Percentiles rank a stretch among this genome's conserved stretches.
Conservation (phyloP, 2,113 vertebrate species). For the Oceanites oceanicus region DNA sequence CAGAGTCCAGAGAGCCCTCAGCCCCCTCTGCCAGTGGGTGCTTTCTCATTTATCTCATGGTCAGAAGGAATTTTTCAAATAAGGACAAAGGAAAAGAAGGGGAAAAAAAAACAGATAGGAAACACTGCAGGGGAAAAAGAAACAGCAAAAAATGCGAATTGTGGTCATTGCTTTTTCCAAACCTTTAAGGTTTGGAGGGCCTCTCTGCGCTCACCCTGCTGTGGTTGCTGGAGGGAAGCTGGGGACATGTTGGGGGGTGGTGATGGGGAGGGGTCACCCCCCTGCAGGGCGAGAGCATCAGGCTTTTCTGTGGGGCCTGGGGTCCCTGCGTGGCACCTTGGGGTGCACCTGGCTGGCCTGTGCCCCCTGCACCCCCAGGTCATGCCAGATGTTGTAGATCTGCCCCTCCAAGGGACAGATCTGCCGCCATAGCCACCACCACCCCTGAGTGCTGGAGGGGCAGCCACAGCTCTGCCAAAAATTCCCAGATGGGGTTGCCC, state of each 20-base stretch:
- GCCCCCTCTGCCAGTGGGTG: rapidly evolving
- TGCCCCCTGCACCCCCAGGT: neutral
- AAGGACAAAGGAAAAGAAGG: neutral
- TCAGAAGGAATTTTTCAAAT: neutral
- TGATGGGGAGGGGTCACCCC: neutral
- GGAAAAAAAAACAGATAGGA: neutral
- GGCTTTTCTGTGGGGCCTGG: neutral
- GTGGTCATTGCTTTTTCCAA: neutral
- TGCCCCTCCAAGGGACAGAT: neutral
- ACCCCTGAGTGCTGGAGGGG: neutral
- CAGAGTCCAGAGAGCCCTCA: neutral
- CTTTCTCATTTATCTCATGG: neutral
- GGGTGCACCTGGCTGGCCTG: neutral
- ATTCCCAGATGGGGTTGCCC: rapidly evolving
- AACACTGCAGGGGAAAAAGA: neutral
- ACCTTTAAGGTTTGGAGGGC: neutral
- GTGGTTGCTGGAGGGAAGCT: neutral
- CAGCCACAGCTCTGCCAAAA: neutral
- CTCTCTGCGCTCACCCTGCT: neutral
- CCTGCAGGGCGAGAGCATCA: rapidly evolving
- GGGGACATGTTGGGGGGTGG: neutral
- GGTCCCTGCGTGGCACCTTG: neutral
- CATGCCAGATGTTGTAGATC: neutral
- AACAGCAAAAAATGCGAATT: neutral
- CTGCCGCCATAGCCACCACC: neutral